Evolutionary conservation across 2,797 vertebrate genomes (phyloP), one percentile per base, ranked within the genome.

Genomic region (Lepilemur septentrionalis): DNA sequence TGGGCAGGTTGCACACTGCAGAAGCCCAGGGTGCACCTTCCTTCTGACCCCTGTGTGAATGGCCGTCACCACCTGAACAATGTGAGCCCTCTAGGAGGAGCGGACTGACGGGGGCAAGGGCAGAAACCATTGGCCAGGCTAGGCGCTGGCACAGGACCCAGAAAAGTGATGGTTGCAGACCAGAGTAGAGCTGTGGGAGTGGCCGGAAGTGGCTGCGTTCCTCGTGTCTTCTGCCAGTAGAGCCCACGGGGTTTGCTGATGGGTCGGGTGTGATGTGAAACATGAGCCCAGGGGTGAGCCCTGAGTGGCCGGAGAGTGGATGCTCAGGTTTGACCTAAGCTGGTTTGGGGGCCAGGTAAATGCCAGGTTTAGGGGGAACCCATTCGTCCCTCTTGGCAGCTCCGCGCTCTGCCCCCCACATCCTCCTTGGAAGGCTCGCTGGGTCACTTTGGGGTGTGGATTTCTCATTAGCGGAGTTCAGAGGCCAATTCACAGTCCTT

Each of bases 191-290:
- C 32, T 0, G 0, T 22, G 69, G 61, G 7, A 14, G 13, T 38
- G 48, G 38, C 4, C n/a, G 2, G 41, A 28, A 10, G 52, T 1
- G 15, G 41, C 9, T n/a, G 1, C 9, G 0, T 18, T 23, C 25
- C 28, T 7, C 1, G 0, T 6, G 18, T 28, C 63, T 48, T 52
- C 61, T n/a, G 8, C 9, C 9, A 10, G 50, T 8, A 17, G 61
- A 80, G 57, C n/a, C n/a, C 35, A 0, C 7, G 1, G 59, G n/a
- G 1, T 11, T 35, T 20, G 46, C 65, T 23, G 50, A 15, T 12
- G 2, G 20, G 7, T 14, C 0, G 1, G 32, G 18, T 2, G 4
- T 5, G 32, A 38, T 1, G 1, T 4, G 22, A 7, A 1, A 8
- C 6, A 0, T 4, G 52, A 23, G 14, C 41, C 32, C 52, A 28